A percentile compares a stretch with the other conserved stretches of the same genome.
phyloP scores from a whole-genome alignment of 2,113 vertebrate species.

The Glaucidium brasilianum region DNA sequence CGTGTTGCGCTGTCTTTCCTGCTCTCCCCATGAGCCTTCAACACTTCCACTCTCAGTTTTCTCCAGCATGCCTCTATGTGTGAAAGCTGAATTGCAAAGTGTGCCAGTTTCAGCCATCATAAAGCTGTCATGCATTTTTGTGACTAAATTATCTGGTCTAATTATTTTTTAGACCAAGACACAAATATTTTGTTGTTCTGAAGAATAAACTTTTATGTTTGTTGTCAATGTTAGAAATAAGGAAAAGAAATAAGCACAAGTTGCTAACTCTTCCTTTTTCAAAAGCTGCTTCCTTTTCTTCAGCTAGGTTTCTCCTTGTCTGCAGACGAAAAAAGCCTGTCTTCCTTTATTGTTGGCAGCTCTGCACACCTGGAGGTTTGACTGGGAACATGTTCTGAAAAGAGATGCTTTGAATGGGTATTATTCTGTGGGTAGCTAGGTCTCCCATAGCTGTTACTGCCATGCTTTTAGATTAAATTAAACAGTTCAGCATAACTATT shows the following conservation, averaged over 20 bases:
- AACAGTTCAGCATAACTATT: neutral
- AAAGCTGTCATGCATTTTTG: neutral
- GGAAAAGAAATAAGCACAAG: neutral
- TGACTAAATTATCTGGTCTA: neutral
- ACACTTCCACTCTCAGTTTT: neutral
- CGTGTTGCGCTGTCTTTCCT: neutral
- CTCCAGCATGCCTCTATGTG: neutral
- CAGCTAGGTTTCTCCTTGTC: neutral
- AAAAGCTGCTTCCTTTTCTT: neutral
- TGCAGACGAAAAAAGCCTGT: neutral
- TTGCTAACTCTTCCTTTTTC: neutral
- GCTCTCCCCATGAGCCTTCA: neutral
- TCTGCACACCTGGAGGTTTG: neutral
- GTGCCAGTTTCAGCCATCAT: neutral
- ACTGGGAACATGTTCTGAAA: neutral
- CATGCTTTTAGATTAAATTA: neutral
- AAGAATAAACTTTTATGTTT: neutral
- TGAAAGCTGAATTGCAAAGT: neutral
- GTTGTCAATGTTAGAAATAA: neutral
- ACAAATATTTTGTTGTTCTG: neutral
- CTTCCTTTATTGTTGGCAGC: neutral
- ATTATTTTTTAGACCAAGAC: neutral
- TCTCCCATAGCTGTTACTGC: neutral
- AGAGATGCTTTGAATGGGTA: neutral
- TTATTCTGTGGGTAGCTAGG: neutral